phyloP scores from a whole-genome alignment of 2,797 vertebrate species.

The Balearica regulorum region DNA sequence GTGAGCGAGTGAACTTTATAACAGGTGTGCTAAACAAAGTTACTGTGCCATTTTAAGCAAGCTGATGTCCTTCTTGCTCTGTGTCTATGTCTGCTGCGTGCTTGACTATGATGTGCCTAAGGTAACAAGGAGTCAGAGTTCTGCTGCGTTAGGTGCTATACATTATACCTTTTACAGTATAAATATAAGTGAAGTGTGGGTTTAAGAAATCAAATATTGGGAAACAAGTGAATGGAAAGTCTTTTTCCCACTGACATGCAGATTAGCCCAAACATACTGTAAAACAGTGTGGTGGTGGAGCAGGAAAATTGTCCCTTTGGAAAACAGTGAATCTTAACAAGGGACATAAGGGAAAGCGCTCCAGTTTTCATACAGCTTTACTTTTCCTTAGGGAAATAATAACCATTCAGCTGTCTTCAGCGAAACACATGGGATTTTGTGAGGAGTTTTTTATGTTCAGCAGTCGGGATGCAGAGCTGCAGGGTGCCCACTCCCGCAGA shows the following conservation, averaged over 20 bases:
- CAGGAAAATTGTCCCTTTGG: not conserved
- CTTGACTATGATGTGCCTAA: rapidly evolving
- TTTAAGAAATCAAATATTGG: not conserved
- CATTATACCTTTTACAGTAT: rapidly evolving
- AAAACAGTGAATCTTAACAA: not conserved
- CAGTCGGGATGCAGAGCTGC: not conserved
- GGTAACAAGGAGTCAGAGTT: not conserved
- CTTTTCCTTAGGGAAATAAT: not conserved
- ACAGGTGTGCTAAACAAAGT: not conserved
- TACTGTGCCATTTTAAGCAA: not conserved
- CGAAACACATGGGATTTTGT: not conserved
- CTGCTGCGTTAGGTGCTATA: not conserved
- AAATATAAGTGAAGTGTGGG: not conserved
- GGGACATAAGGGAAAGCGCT: not conserved
- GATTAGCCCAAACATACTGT: not conserved
- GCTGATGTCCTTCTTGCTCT: not conserved
- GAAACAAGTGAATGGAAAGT: not conserved
- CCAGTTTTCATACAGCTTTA: not conserved
- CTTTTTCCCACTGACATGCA: not conserved
- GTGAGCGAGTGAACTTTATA: not conserved
- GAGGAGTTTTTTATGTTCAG: not conserved
- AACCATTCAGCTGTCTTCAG: not conserved
- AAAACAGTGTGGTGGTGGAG: not conserved
- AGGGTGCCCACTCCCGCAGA: not conserved
- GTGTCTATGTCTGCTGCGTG: not conserved